Evolutionary conservation across 2,888 invertebrate genomes (phyloP), one percentile per base, ranked within the genome.

Genomic region (Philopedon plagiatum): DNA sequence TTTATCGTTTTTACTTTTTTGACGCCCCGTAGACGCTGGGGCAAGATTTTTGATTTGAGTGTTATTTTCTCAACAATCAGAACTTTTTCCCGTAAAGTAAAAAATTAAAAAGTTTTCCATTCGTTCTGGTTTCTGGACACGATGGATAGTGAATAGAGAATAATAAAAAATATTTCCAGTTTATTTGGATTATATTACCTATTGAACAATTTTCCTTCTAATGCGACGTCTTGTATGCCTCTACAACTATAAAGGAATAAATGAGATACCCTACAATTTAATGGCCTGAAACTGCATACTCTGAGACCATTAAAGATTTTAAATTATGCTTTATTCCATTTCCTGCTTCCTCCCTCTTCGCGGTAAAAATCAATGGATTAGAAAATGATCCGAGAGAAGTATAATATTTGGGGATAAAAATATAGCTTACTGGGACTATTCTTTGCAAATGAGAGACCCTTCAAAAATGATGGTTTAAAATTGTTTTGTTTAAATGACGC

Each of bases 271-370:
- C 54, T 46, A 19, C 18, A 34, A 57, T 32, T 66, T 57, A 66
- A 66, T 57, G 66, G 44, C 39, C 58, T 44, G 66, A 57, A 57
- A 66, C 41, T 57, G 66, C 57, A 66, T 66, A 66, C 46, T 66
- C 58, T 8, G 15, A 41, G 34, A 19, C 32, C 57, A 57, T 57
- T 56, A 57, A 57, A 19, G 39, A 58, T 46, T 66, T 64, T 57
- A 66, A 57, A 66, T 58, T 66, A 58, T 57, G 44, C 56, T 29
- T 66, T 26, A 41, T 39, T 44, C 56, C 66, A 57, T 29, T 32
- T 57, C n/a, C 39, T 8, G 9, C 34, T 34, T 26, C 44, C 46
- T 9, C 9, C n/a, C n/a, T n/a, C 8, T 46, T 15, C 9, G 32
- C 66, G 32, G 18, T 66, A 66, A 66, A 26, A 66, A 66, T 66